phyloP scores from a whole-genome alignment of 1,140 invertebrate genomes.

The fruit fly (Drosophila melanogaster) region DNA sequence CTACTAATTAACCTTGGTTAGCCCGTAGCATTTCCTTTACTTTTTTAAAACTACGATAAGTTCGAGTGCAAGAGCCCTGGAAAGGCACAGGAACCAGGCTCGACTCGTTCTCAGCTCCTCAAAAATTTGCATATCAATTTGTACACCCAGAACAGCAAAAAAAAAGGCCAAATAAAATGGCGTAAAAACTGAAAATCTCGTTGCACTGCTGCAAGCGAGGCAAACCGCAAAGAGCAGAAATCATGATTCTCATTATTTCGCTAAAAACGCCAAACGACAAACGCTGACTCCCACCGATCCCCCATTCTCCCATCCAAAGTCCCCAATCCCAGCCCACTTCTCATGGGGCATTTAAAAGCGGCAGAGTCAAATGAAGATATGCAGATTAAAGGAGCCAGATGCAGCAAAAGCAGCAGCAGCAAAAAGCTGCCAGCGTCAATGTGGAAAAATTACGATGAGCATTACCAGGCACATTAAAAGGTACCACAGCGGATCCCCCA shows the following conservation, averaged over 20 bases:
- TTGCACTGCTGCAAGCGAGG: conserved; percentile 35
- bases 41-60: conserved; percentile 34
- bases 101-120: conserved; percentile 38
- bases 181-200: conserved; percentile 73
- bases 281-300: conserved; percentile 30
- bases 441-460: conserved; percentile 84
- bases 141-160: conserved; percentile 57
- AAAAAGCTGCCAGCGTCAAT: conserved; percentile 69
- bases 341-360: conserved; percentile 70
- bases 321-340: conserved; percentile 2
- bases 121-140: conserved; percentile 84
- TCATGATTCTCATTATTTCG: conserved; percentile 84
- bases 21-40: conserved; percentile 24
- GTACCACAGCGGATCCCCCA: conserved; percentile 30
- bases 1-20: conserved; percentile 72
- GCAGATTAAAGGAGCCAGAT: conserved; percentile 82
- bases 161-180: conserved; percentile 56
- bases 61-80: conserved; percentile 11
- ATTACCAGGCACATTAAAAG: conserved; percentile 83
- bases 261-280: conserved; percentile 72
- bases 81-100: background rate
- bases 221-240: conserved; percentile 59
- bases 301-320: background rate
- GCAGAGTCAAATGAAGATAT: conserved; percentile 83
- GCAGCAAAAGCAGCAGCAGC: conserved; percentile 41